These are phyloP conservation scores for Prionailurus bengalensis DNA, from an alignment of 2,113 vertebrate species.

Conservation along the genomic window DNA sequence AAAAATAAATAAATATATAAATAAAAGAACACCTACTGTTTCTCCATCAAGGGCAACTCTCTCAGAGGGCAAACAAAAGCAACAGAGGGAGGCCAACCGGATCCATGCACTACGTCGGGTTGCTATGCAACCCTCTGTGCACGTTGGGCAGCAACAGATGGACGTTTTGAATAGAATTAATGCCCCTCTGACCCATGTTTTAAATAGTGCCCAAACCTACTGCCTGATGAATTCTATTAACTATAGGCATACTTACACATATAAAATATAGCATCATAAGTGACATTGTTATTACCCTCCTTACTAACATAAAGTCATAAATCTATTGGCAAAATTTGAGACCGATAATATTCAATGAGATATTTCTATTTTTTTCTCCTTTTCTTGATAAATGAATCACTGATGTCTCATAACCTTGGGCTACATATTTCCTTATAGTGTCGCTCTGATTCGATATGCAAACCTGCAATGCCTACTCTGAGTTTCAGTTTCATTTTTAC, in stretches of 20 bases:
- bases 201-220: constrained; percentile 72
- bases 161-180: constrained; percentile 82
- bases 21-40: constrained; percentile 78
- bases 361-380: constrained; percentile 56
- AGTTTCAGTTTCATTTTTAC: constrained; percentile 16
- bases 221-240: constrained; percentile 78
- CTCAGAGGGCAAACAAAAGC: constrained; percentile 78
- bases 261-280: constrained; percentile 61
- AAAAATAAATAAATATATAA: constrained; percentile 81
- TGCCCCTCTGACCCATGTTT: constrained; percentile 77
- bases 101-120: constrained; percentile 57
- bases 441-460: neutral
- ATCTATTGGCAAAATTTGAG: constrained; percentile 71
- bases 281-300: constrained; percentile 56
- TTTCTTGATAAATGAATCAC: constrained; percentile 75
- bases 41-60: constrained; percentile 74
- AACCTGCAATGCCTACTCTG: constrained; percentile 52
- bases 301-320: constrained; percentile 73
- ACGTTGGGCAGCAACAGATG: constrained; percentile 80
- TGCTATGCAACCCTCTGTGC: constrained; percentile 58
- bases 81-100: constrained; percentile 72
- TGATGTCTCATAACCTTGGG: constrained; percentile 74
- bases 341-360: constrained; percentile 75
- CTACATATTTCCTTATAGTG: constrained; percentile 28
- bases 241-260: constrained; percentile 65